Conservation (phyloP, 2,888 invertebrate genomes). For the Catocala nupta region DNA sequence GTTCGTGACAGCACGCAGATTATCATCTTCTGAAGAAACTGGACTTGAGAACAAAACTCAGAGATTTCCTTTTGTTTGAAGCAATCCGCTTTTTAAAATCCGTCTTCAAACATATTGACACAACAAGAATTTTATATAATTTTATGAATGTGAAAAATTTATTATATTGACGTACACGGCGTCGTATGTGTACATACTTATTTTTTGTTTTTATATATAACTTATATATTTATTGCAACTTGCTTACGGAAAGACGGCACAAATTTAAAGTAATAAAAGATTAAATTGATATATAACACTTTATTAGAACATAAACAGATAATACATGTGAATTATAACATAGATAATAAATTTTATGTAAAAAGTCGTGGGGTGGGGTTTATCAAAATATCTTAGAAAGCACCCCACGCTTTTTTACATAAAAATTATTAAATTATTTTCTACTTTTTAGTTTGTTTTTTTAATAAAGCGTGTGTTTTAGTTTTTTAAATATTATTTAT, state of each 20-base stretch:
- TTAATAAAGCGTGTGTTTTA: no score
- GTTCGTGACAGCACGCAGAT: conserved; percentile 27
- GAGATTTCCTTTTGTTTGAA: conserved; percentile 22
- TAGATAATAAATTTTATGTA: no score
- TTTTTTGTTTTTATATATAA: conserved; percentile 57
- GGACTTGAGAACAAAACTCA: conserved; percentile 28
- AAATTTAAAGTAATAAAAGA: conserved; percentile 58
- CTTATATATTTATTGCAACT: conserved; percentile 59
- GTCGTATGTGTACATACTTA: conserved; percentile 53
- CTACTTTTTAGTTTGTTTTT: no score
- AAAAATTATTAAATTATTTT: no score
- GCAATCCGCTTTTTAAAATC: conserved; percentile 33
- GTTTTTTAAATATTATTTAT: no score
- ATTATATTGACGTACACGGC: conserved; percentile 42
- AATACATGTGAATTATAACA: no score
- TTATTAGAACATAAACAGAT: no score
- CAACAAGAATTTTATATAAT: conserved; percentile 10
- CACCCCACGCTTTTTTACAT: no score
- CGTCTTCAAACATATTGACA: conserved; percentile 25
- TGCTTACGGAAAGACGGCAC: conserved; percentile 22
- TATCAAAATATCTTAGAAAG: no score
- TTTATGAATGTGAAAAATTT: conserved; percentile 30
- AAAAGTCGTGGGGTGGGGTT: no score
- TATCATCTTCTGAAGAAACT: conserved; percentile 34
- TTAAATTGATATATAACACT: conserved; percentile 18